Conservation (phyloP, 2,888 invertebrate genomes). For the Harpagoxenus sublaevis region DNA sequence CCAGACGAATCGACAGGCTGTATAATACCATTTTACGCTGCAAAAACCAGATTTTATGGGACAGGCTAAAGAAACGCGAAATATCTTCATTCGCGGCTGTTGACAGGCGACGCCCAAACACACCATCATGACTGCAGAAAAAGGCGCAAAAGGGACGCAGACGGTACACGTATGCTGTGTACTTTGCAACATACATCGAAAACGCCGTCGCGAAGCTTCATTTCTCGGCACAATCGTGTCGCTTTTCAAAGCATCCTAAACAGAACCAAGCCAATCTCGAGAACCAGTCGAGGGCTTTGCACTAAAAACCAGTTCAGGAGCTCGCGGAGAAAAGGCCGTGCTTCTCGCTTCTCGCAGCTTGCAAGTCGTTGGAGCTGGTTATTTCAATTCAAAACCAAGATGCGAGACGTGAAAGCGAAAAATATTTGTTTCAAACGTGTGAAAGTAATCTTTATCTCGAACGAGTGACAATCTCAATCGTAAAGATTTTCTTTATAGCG, state of each 20-base stretch:
- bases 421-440: neutral
- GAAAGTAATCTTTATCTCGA: slow-evolving; percentile 10
- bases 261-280: slow-evolving; percentile 34
- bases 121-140: slow-evolving; percentile 47
- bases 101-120: slow-evolving; percentile 58
- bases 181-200: slow-evolving; percentile 28
- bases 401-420: slow-evolving; percentile 6
- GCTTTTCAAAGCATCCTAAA: slow-evolving; percentile 54
- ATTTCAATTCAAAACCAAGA: slow-evolving; percentile 3
- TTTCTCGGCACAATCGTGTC: slow-evolving; percentile 65
- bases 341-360: slow-evolving; percentile 27
- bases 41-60: neutral
- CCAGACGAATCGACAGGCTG: neutral
- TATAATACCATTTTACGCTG: neutral
- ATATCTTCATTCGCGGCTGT: slow-evolving; percentile 43
- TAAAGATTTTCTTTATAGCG: neutral
- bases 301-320: slow-evolving; percentile 44
- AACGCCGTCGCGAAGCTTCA: slow-evolving; percentile 63
- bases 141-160: slow-evolving; percentile 1
- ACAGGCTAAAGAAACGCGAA: neutral
- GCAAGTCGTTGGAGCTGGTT: neutral
- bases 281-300: slow-evolving; percentile 51
- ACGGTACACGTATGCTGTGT: neutral
- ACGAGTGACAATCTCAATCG: neutral
- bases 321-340: slow-evolving; percentile 34